Evolutionary conservation across 2,888 invertebrate species (phyloP).

Genomic region (Eustalomyia histrio): DNA sequence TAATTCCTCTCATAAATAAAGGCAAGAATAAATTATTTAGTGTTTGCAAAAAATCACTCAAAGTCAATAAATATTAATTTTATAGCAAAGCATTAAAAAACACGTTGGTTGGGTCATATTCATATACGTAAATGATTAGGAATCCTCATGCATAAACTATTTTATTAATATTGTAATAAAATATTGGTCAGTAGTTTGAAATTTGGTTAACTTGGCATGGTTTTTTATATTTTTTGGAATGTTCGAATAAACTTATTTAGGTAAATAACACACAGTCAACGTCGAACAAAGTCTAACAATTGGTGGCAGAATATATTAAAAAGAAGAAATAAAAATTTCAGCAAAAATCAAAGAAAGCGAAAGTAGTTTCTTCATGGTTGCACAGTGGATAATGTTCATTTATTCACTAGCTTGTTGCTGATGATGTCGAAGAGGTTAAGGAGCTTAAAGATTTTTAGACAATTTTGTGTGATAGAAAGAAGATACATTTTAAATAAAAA

Average conservation of each 20-base stretch:
- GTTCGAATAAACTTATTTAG: constrained; percentile 35
- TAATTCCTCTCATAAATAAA: neutral
- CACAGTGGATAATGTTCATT: constrained; percentile 2
- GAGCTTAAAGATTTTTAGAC: constrained; percentile 14
- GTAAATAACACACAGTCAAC: constrained; percentile 23
- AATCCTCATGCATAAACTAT: constrained; percentile 3
- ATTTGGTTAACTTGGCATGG: constrained; percentile 15
- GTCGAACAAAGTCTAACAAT: constrained; percentile 25
- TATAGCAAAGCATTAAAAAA: neutral
- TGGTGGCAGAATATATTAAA: constrained; percentile 28
- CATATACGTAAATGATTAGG: neutral
- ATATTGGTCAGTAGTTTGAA: constrained; percentile 15
- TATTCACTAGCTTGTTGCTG: neutral
- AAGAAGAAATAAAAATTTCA: constrained; percentile 29
- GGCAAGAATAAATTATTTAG: neutral
- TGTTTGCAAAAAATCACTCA: constrained; percentile 1
- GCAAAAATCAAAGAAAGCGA: constrained; percentile 55
- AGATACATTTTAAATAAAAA: neutral
- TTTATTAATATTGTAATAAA: neutral
- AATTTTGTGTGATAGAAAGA: neutral
- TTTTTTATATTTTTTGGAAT: constrained; percentile 44
- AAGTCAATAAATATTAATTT: neutral
- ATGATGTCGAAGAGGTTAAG: constrained; percentile 1
- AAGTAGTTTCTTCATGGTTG: constrained; percentile 54
- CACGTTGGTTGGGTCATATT: neutral